phyloP scores from a whole-genome alignment of 1,140 invertebrate genomes.

The Ooceraea biroi region DNA sequence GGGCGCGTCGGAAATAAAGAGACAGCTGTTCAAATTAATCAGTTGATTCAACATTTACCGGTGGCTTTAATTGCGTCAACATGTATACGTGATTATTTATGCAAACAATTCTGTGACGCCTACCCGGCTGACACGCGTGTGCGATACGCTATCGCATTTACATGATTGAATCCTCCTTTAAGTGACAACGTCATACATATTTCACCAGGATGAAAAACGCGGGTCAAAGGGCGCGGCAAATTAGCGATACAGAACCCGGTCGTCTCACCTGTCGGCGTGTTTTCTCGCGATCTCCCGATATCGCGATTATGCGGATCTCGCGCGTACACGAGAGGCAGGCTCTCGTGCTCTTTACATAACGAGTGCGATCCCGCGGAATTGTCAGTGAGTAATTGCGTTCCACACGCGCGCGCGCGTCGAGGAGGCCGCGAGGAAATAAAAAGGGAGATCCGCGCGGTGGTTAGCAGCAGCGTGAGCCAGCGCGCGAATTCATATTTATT shows the following conservation, averaged over 20 bases:
- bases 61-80: slow-evolving; percentile 13
- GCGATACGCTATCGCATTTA: slow-evolving; percentile 8
- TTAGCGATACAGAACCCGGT: slow-evolving; percentile 39
- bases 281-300: slow-evolving; percentile 28
- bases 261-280: slow-evolving; percentile 22
- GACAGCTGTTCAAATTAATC: slow-evolving; percentile 41
- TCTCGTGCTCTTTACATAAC: slow-evolving; percentile 37
- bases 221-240: neutral
- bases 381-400: slow-evolving; percentile 57
- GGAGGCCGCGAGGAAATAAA: slow-evolving; percentile 37
- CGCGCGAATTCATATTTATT: slow-evolving; percentile 65
- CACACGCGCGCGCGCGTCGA: slow-evolving; percentile 22
- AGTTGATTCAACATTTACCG: slow-evolving; percentile 10
- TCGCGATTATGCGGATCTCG: slow-evolving; percentile 42
- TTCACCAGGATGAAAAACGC: slow-evolving; percentile 4
- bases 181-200: slow-evolving; percentile 9
- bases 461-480: slow-evolving; percentile 16
- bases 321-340: neutral
- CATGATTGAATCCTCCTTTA: neutral
- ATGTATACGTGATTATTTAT: slow-evolving; percentile 38
- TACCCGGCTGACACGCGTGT: neutral
- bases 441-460: slow-evolving; percentile 23
- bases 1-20: slow-evolving; percentile 24
- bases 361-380: slow-evolving; percentile 47
- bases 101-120: slow-evolving; percentile 23